phyloP scores from a whole-genome alignment of 2,113 vertebrate genomes.

The Myiozetetes cayanensis region DNA sequence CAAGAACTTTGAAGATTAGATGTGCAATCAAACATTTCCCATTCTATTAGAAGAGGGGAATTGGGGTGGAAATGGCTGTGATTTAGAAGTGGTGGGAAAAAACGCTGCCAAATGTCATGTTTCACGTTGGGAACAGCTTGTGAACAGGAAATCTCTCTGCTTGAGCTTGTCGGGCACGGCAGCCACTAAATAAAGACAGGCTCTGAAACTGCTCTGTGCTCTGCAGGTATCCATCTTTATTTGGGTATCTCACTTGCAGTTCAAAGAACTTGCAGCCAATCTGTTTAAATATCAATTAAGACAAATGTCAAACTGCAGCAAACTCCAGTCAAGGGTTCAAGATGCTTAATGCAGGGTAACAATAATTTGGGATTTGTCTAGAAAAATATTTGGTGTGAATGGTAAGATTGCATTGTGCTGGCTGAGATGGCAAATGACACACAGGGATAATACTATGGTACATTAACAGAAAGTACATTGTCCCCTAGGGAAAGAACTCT shows the following conservation, averaged over 20 bases:
- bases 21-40: neutral
- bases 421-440: neutral
- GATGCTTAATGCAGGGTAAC: neutral
- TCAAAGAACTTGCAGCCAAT: constrained; percentile 46
- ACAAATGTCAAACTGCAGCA: neutral
- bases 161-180: constrained; percentile 52
- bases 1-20: neutral
- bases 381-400: neutral
- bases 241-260: constrained; percentile 5
- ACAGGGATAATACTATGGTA: neutral
- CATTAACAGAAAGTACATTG: neutral
- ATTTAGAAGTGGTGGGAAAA: constrained; percentile 34
- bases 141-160: constrained; percentile 75
- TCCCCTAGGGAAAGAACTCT: neutral
- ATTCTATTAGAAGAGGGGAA: constrained; percentile 43
- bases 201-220: constrained; percentile 36
- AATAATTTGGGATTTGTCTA: neutral
- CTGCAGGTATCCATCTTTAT: constrained; percentile 46
- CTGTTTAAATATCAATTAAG: constrained; percentile 61
- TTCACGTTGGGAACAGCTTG: constrained; percentile 66
- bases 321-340: neutral
- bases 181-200: constrained; percentile 44
- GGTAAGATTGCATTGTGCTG: neutral
- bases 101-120: constrained; percentile 69
- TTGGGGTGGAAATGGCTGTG: constrained; percentile 50